Percentiles rank a stretch among this genome's conserved stretches.
Evolutionary conservation across 2,797 vertebrate species (phyloP).

Genomic region (Eulemur rubriventer): DNA sequence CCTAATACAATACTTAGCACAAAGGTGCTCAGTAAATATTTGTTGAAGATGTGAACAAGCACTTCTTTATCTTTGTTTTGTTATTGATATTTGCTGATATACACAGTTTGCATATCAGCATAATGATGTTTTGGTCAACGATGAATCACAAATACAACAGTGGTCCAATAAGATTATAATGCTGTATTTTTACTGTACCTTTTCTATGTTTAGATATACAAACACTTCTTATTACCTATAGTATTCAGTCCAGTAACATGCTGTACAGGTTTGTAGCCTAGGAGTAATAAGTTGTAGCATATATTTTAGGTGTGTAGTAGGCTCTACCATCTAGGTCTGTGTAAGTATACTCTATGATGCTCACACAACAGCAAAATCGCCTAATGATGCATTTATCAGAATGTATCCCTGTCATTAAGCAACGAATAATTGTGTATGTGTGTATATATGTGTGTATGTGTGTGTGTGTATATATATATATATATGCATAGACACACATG

Average conservation of each 20-base stretch:
- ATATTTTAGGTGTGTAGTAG: not conserved
- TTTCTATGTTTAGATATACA: not conserved
- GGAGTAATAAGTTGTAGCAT: not conserved
- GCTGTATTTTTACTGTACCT: not conserved
- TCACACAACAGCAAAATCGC: not conserved
- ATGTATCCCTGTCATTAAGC: not conserved
- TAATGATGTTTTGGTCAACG: not conserved
- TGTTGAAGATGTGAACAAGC: not conserved
- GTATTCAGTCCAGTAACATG: not conserved
- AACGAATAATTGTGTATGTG: not conserved
- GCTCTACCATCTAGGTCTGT: not conserved
- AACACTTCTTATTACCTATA: not conserved
- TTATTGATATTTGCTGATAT: not conserved
- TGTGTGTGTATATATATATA: too few relatives aligned
- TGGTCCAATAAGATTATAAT: not conserved
- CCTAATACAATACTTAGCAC: not conserved
- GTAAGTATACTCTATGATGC: not conserved
- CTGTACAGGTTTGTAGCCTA: not conserved
- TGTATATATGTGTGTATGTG: too few relatives aligned
- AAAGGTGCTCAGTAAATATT: constrained; percentile 32
- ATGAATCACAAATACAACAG: not conserved
- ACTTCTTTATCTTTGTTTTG: constrained; percentile 35
- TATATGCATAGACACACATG: too few relatives aligned
- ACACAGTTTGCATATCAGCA: not conserved
- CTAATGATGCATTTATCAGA: not conserved